Evolutionary conservation across 2,113 vertebrate species (phyloP).

Genomic region (Triplophysa siluroides): DNA sequence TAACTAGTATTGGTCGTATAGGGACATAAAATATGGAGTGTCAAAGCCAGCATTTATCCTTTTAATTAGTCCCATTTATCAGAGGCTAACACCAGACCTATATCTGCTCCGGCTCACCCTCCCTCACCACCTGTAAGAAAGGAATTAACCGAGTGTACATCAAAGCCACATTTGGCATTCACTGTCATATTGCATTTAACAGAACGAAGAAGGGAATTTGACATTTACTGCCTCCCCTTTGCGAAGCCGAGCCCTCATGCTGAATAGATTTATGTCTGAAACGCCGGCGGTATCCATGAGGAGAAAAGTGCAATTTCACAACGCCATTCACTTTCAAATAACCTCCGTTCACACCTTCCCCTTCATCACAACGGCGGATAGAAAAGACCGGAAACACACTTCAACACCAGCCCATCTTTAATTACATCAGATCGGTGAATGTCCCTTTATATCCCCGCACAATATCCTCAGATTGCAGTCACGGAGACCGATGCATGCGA

Average conservation of each 20-base stretch:
- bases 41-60: conserved; percentile 24
- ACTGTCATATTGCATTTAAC: conserved; percentile 50
- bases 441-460: background rate
- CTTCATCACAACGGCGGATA: conserved; percentile 18
- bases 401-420: conserved; percentile 35
- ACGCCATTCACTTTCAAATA: conserved; percentile 53
- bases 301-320: conserved; percentile 44
- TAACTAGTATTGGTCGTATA: background rate
- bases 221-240: conserved; percentile 50
- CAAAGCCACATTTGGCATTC: conserved; percentile 46
- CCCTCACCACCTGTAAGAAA: conserved; percentile 9
- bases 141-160: conserved; percentile 44
- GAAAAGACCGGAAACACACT: conserved; percentile 16
- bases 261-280: conserved; percentile 49
- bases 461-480: conserved; percentile 2
- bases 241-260: conserved; percentile 16
- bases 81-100: conserved; percentile 7
- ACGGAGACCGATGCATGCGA: background rate
- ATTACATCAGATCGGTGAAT: conserved; percentile 35
- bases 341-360: conserved; percentile 47
- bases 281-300: conserved; percentile 36
- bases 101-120: background rate
- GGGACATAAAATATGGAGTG: background rate
- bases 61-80: conserved; percentile 28
- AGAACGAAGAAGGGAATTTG: conserved; percentile 42